phyloP scores from a whole-genome alignment of 2,888 invertebrate genomes.

The Tethea ocularis region DNA sequence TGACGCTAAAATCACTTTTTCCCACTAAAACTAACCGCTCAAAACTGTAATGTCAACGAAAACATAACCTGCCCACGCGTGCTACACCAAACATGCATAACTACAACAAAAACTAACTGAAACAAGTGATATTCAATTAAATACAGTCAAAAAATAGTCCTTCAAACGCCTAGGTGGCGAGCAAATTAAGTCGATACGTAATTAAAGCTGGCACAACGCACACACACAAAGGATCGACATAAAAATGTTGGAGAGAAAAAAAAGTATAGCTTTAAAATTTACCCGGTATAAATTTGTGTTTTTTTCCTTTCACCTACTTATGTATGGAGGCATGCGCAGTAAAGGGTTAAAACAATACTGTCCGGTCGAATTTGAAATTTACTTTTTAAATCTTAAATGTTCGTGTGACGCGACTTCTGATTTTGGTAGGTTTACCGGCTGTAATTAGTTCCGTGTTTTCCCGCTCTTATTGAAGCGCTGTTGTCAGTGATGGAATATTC shows the following conservation, averaged over 20 bases:
- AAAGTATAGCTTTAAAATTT: constrained; percentile 84
- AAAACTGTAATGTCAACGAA: constrained; percentile 26
- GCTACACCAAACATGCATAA: constrained; percentile 16
- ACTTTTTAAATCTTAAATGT: constrained; percentile 12
- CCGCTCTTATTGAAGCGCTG: constrained; percentile 51
- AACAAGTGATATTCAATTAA: constrained; percentile 31
- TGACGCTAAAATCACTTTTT: constrained; percentile 34
- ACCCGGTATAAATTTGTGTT: constrained; percentile 84
- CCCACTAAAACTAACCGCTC: constrained; percentile 57
- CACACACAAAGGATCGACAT: constrained; percentile 81
- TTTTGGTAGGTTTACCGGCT: constrained; percentile 41
- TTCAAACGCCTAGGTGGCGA: constrained; percentile 62
- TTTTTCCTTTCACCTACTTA: constrained; percentile 80
- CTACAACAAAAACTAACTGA: constrained; percentile 25
- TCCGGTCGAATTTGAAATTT: constrained; percentile 29
- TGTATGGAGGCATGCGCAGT: constrained; percentile 82
- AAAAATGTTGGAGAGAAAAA: constrained; percentile 80
- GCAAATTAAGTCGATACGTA: constrained; percentile 84
- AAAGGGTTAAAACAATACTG: constrained; percentile 71
- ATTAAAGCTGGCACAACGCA: constrained; percentile 80
- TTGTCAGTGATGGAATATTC: constrained; percentile 34
- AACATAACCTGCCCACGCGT: constrained; percentile 51
- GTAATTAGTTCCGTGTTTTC: constrained; percentile 56
- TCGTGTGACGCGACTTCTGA: constrained; percentile 13
- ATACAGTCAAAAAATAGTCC: constrained; percentile 52